These are phyloP conservation scores for Ellobius talpinus DNA, from an alignment of 2,113 vertebrate species.

Conservation along the genomic window DNA sequence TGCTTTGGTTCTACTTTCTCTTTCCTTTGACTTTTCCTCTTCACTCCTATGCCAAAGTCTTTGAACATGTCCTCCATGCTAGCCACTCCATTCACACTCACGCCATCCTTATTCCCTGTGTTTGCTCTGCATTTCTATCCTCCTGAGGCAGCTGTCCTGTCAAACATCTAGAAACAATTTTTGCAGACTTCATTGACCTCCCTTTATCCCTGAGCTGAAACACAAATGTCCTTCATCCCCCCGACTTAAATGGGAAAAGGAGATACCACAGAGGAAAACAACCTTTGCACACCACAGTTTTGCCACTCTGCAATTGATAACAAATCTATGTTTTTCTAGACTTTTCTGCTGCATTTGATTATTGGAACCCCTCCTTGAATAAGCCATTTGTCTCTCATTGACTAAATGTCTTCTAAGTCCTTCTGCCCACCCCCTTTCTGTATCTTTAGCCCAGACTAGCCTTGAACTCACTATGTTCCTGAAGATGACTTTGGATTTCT, in stretches of 20 bases:
- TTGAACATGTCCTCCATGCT: not conserved
- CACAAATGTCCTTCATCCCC: not conserved
- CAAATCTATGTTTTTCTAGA: conserved; percentile 27
- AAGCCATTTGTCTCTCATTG: not conserved
- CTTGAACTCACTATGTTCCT: not conserved
- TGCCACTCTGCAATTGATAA: conserved; percentile 21
- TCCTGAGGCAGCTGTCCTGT: not conserved
- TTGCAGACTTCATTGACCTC: not conserved
- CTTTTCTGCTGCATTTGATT: not conserved
- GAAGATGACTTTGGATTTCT: not conserved
- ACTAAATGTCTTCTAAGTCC: not conserved
- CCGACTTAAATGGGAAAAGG: not conserved
- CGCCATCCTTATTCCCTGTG: not conserved
- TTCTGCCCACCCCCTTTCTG: not conserved
- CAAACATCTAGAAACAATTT: not conserved
- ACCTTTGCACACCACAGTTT: not conserved
- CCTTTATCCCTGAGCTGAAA: not conserved
- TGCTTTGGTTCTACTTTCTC: not conserved
- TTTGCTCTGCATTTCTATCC: not conserved
- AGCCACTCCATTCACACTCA: not conserved
- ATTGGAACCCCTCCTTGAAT: not conserved
- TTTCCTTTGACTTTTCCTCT: not conserved
- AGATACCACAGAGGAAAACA: not conserved
- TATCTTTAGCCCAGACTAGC: not conserved
- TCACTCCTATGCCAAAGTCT: not conserved